Percentiles rank a stretch among this genome's conserved stretches.
phyloP scores from a whole-genome alignment of 1,140 invertebrate species.

The Melipona quadrifasciata region DNA sequence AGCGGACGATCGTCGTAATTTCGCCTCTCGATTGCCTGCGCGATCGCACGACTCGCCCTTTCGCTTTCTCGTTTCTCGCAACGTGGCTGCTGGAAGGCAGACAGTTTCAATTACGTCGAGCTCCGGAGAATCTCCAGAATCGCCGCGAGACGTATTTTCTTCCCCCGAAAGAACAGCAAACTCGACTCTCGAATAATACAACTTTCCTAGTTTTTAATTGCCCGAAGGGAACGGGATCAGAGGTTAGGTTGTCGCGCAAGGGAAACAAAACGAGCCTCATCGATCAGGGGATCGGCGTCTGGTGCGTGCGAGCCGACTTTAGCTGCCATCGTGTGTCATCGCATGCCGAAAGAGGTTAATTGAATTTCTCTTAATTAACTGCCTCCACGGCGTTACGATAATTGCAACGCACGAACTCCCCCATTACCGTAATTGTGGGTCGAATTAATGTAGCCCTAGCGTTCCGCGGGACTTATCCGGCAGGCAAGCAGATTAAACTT shows the following conservation, averaged over 20 bases:
- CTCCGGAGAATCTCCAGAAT: neutral
- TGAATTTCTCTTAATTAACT: constrained; percentile 72
- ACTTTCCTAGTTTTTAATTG: neutral
- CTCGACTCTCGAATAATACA: neutral
- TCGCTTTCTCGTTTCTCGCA: neutral
- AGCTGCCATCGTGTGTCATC: neutral
- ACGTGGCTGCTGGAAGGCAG: constrained; percentile 2
- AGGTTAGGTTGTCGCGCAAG: no score
- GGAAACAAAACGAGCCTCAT: neutral
- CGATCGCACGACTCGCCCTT: neutral
- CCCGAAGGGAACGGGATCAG: neutral
- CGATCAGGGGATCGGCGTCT: constrained; percentile 5
- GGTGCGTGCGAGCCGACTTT: constrained; percentile 5
- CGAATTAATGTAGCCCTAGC: constrained; percentile 66
- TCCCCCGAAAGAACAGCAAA: neutral
- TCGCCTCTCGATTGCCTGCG: constrained; percentile 9
- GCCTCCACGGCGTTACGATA: constrained; percentile 64
- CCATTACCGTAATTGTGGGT: constrained; percentile 70
- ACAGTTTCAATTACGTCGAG: constrained; percentile 42
- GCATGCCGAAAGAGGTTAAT: constrained; percentile 65
- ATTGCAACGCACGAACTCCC: constrained; percentile 68
- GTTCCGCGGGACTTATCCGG: constrained; percentile 31
- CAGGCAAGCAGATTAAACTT: constrained; percentile 57
- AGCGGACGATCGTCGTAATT: neutral
- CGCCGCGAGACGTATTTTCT: neutral